Base-by-base conservation (phyloP, 2,797 vertebrate genomes). In the Squalus acanthias region DNA sequence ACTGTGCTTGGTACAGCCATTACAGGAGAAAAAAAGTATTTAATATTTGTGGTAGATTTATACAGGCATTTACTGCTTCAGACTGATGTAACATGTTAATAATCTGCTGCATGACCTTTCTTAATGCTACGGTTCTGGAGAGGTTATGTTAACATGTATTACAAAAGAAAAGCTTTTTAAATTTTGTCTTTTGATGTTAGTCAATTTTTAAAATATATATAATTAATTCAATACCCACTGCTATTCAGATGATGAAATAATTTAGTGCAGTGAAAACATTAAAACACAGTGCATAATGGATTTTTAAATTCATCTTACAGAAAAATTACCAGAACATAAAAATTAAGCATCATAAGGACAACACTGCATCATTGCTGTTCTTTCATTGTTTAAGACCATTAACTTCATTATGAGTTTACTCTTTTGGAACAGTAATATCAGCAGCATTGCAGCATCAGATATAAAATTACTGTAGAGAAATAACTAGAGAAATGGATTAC, bases 31-130 rank as follows among this genome's bases (percentile, higher is more conserved):
- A 57, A 89, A 60, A 63, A 60, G 57, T 74, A 60, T 60, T 95
- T 29, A 57, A 95, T 72, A 53, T 95, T 76, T 74, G 70, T 76
- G 70, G 94, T 72, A 39, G 50, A 57, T 74, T 76, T 60, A 76
- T 60, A 22, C 5, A 76, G 94, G 33, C 57, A 74, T 95, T 95
- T 95, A 95, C 70, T 57, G 69, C 69, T 53, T 76, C 70, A 76
- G 70, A 95, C 46, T 76, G 70, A 95, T 95, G 94, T 74, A 95
- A 95, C 57, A 74, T 76, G 72, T 57, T 57, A 95, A 95, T 95
- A 33, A 95, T 72, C 70, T 53, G 46, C 94, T 29, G 7, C 26
- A n/a, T 95, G 69, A 76, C 69, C 94, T 95, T 76, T 60, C 94
- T 57, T 57, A 95, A 95, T 33, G 29, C 72, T 74, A 69, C 50